phyloP scores from a whole-genome alignment of 2,113 vertebrate genomes.

The Saccopteryx bilineata region DNA sequence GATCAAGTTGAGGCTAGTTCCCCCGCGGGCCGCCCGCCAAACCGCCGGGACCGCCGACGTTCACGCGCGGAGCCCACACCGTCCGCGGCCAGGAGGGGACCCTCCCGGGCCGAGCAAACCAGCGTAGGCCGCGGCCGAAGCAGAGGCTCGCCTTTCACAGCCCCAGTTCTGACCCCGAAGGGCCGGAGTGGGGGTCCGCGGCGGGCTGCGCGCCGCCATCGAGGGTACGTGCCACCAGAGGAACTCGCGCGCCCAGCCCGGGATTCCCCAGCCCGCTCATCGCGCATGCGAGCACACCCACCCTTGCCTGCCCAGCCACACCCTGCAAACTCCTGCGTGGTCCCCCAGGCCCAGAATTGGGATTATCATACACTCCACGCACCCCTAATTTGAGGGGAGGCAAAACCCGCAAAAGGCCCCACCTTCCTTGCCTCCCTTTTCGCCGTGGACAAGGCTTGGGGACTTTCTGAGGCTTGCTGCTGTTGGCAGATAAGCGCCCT shows the following conservation, averaged over 20 bases:
- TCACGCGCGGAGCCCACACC: constrained; percentile 78
- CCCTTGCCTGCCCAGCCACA: too few relatives aligned
- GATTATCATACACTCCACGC: background rate
- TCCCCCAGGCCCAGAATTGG: background rate
- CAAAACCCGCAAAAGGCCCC: background rate
- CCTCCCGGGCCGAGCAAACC: background rate
- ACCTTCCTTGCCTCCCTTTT: background rate
- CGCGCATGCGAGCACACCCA: too few relatives aligned
- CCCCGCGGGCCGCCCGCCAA: constrained; percentile 79
- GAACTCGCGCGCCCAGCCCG: background rate
- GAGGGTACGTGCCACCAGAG: rapidly evolving
- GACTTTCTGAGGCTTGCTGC: background rate
- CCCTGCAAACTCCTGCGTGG: too few relatives aligned
- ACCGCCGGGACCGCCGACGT: constrained; percentile 83
- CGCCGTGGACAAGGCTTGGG: background rate
- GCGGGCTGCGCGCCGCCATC: background rate
- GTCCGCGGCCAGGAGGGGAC: constrained; percentile 22
- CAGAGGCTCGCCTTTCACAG: background rate
- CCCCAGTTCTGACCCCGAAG: background rate
- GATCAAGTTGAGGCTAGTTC: constrained; percentile 79
- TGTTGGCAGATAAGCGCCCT: background rate
- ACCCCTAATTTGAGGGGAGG: too few relatives aligned
- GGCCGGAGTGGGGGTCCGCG: background rate
- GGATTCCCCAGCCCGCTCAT: background rate
- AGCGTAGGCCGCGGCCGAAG: background rate